A percentile compares a stretch with the other conserved stretches of the same genome.
Conservation (phyloP, 2,888 invertebrate species). For the Teleiodes luculella region DNA sequence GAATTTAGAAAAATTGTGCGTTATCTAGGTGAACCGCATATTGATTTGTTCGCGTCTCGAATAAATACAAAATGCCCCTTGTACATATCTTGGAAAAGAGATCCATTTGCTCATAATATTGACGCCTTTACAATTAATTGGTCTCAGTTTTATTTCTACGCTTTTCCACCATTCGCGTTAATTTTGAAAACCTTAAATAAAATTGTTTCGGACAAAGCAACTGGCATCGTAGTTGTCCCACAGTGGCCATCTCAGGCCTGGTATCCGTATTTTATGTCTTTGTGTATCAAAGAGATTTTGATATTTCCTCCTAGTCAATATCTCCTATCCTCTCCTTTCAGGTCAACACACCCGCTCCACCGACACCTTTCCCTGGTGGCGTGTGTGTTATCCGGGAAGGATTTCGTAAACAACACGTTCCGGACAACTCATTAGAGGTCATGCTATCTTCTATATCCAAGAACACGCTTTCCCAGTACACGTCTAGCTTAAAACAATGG, state of each 20-base stretch:
- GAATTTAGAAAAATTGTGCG: background rate
- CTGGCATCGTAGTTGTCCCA: background rate
- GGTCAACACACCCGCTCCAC: constrained; percentile 21
- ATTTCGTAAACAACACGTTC: constrained; percentile 12
- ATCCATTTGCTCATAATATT: background rate
- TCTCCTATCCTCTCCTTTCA: constrained; percentile 22
- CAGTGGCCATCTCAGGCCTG: constrained; percentile 4
- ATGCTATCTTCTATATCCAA: constrained; percentile 20
- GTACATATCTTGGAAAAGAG: background rate
- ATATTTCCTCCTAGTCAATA: constrained; percentile 17
- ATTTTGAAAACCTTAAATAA: background rate
- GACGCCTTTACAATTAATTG: background rate
- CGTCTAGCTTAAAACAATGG: constrained; percentile 20
- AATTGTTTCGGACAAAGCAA: background rate
- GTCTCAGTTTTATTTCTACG: background rate
- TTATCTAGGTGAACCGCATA: background rate
- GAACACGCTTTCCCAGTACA: constrained; percentile 19
- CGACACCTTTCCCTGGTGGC: constrained; percentile 23
- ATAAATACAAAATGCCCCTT: background rate
- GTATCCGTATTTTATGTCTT: background rate
- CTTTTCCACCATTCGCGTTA: background rate
- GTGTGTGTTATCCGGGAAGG: no score
- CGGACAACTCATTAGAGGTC: constrained; percentile 15
- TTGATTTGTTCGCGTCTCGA: constrained; percentile 2
- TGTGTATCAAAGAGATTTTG: background rate